A percentile compares a stretch with the other conserved stretches of the same genome.
phyloP scores from a whole-genome alignment of 2,113 vertebrate genomes.

The Eonycteris spelaea region DNA sequence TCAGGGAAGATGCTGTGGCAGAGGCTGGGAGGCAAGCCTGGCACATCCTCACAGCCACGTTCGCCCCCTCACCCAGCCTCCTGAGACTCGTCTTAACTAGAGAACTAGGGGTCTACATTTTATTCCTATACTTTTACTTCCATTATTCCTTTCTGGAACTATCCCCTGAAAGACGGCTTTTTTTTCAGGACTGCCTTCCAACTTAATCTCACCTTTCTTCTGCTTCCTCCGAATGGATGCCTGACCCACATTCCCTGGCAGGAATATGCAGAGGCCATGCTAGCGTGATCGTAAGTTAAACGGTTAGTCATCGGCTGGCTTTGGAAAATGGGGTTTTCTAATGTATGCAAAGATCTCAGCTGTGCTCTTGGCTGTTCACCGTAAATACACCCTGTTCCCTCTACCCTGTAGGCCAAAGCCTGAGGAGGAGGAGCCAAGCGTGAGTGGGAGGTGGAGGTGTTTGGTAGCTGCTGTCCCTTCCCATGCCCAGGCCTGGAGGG shows the following conservation, averaged over 20 bases:
- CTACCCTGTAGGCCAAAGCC: not conserved
- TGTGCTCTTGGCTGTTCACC: not conserved
- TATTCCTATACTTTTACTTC: not conserved
- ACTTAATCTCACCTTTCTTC: not conserved
- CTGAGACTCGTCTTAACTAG: not conserved
- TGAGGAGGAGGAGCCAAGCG: not conserved
- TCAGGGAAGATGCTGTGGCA: not conserved
- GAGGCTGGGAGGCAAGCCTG: not conserved
- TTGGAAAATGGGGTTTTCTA: not conserved
- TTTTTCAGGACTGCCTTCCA: not conserved
- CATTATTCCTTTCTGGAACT: not conserved
- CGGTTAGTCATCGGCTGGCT: not conserved
- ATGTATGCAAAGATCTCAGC: not conserved
- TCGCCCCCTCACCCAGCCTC: not conserved
- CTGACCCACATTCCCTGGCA: not conserved
- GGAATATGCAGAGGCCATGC: not conserved
- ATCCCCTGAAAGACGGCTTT: not conserved
- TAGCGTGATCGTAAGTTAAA: not conserved
- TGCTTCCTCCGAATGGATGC: not conserved
- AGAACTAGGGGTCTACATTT: not conserved
- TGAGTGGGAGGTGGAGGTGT: not conserved
- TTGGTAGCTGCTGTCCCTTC: not conserved
- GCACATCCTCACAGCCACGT: not conserved
- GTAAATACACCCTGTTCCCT: not conserved
- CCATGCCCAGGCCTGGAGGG: not conserved